Base-by-base conservation (phyloP, 2,113 vertebrate genomes). In the Ornithorhynchus anatinus region DNA sequence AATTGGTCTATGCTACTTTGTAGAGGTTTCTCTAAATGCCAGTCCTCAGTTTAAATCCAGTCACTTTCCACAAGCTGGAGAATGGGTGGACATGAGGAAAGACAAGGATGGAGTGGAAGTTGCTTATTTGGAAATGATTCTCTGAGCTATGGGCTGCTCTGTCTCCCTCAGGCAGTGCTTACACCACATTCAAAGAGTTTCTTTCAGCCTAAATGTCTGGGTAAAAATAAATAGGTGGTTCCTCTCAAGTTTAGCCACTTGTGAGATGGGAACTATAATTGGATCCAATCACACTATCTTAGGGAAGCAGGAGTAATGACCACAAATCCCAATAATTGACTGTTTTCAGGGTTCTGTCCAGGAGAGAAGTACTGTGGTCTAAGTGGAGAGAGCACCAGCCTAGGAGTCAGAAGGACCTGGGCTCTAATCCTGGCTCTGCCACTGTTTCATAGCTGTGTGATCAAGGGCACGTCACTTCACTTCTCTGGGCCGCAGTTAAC, bases 181-280 rank as follows among this genome's bases (percentile, higher is more conserved):
- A n/a, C n/a, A 31, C n/a, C 8, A 16, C 2, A 25, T 33, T 20
- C 59, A 52, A 32, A 12, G 57, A 37, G 32, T 17, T 52, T 63
- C 77, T 68, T 72, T 36, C 43, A 45, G 27, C 35, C 64, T 61
- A 80, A 69, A 52, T 43, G 35, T 16, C n/a, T 61, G 54, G 33
- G 3, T 5, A 56, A 33, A 45, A 53, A 70, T 29, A 19, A 2
- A 48, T 45, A 6, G 20, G 7, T 29, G 23, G 3, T 10, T 8
- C 31, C 36, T 42, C 47, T 69, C 33, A 14, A 8, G n/a, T 75
- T 57, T 63, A 8, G 59, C 69, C 31, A 69, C 31, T 43, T 17
- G 29, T 2, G 4, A 19, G 40, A 66, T 0, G 57, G 36, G 53
- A 56, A 71, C 12, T 25, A 14, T 47, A 47, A 47, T 25, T 50